phyloP scores from a whole-genome alignment of 1,140 invertebrate genomes.

The Drosophila kikkawai region DNA sequence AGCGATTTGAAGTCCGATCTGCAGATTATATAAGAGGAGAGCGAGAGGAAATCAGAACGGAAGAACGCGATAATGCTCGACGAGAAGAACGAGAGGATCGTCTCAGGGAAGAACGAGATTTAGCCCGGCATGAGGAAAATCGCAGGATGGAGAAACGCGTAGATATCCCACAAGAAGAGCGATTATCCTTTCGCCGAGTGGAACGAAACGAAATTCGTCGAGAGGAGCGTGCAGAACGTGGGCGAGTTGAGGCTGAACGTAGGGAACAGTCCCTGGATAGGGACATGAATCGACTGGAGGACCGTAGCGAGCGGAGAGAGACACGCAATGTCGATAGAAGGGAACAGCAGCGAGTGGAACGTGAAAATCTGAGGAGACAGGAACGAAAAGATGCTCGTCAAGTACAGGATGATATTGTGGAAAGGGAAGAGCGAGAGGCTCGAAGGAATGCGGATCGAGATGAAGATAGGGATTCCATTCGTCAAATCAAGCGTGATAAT shows the following conservation, averaged over 20 bases:
- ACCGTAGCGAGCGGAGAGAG: not conserved
- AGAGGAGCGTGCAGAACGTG: not conserved
- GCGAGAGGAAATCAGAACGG: not conserved
- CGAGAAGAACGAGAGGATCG: not conserved
- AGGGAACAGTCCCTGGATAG: not conserved
- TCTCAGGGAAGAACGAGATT: constrained; percentile 2
- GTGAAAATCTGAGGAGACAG: constrained; percentile 2
- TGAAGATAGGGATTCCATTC: not conserved
- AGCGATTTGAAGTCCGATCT: constrained; percentile 1
- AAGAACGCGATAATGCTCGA: not conserved
- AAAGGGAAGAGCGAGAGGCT: constrained; percentile 1
- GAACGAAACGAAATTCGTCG: constrained; percentile 1
- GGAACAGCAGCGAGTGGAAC: constrained; percentile 1
- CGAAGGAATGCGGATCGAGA: not conserved
- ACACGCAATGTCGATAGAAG: not conserved
- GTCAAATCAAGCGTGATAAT: not conserved
- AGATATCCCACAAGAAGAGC: not conserved
- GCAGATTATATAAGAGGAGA: not conserved
- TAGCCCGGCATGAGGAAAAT: not conserved
- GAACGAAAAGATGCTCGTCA: constrained; percentile 3
- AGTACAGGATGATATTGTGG: not conserved
- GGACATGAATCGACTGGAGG: not conserved
- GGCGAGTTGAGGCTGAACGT: constrained; percentile 6
- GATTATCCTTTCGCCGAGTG: not conserved
- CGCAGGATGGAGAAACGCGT: not conserved